These are phyloP conservation scores for Hypotaenidia okinawae DNA, from an alignment of 2,797 vertebrate species.

Conservation along the genomic window DNA sequence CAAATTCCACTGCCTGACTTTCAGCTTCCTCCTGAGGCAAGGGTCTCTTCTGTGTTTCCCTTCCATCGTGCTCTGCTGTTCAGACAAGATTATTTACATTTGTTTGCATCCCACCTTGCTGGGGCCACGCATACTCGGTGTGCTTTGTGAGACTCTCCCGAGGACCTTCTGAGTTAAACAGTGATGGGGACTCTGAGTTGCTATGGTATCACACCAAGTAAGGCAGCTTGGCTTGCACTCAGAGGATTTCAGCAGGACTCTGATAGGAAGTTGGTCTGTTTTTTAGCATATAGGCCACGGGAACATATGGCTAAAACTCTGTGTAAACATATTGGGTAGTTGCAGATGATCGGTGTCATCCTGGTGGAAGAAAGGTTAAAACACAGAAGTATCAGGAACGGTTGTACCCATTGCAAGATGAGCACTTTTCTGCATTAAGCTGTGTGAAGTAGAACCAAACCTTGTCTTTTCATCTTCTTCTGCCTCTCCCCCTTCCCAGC, in stretches of 20 bases:
- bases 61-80: background rate
- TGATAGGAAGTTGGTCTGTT: conserved; percentile 32
- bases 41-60: background rate
- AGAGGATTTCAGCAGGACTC: conserved; percentile 39
- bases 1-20: background rate
- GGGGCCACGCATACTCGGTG: background rate
- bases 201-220: conserved; percentile 24
- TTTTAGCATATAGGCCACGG: conserved; percentile 30
- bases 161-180: background rate
- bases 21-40: background rate
- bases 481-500: background rate
- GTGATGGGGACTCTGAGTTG: background rate
- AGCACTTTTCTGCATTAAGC: background rate
- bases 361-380: background rate
- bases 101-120: background rate
- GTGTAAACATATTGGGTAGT: conserved; percentile 5
- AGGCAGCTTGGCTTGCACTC: background rate
- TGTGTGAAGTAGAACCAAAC: background rate
- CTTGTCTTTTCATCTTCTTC: background rate
- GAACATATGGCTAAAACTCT: conserved; percentile 41
- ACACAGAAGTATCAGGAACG: background rate
- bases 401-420: conserved; percentile 13
- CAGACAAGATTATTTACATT: conserved; percentile 18
- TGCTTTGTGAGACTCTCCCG: background rate
- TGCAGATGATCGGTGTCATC: conserved; percentile 16